Evolutionary conservation across 2,888 invertebrate species (phyloP), one percentile per base, ranked within the genome.

Genomic region (Bombylius discolor): DNA sequence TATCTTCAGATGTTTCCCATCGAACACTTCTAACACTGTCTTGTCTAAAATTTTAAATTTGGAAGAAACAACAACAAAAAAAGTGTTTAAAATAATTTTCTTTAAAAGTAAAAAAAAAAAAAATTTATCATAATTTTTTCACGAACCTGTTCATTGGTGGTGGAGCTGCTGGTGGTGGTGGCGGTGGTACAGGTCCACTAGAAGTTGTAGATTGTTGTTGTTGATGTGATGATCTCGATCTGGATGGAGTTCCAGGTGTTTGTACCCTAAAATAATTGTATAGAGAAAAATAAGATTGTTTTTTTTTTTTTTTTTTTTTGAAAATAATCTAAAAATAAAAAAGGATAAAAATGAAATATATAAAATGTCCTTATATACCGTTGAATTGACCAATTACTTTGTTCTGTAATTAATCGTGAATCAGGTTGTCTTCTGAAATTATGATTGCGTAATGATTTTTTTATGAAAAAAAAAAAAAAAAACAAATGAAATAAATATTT

Each of bases 171-270:
- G 45, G 51, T 7, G 55, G 51, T 33, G 47, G 39, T 7, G 51
- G 51, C 13, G 34, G 39, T 42, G 11, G 11, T 11, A 11, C 11
- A 7, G 11, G 11, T 11, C 11, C 4, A 42, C 39, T 11, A 11
- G 8, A 11, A 36, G 34, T 36, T 23, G 23, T 23, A 23, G 23
- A 23, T 23, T 23, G 66, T n/a, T 70, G 69, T 11, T 71, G 71
- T 49, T 69, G 69, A 53, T 71, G 71, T 53, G 72, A 69, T 36
- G 70, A 72, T 32, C 71, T 71, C 46, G 67, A 63, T 55, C 69
- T 67, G 46, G 71, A 71, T 59, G 71, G 71, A 59, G 70, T 71
- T 51, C 69, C 68, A 57, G 71, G 68, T 7, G 70, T 69, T 56
- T 71, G 36, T 36, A 23, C 23, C 1, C 23, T 23, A 23, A 49